Evolutionary conservation across 2,888 invertebrate genomes (phyloP).

Genomic region (Mechanitis mazaeus): DNA sequence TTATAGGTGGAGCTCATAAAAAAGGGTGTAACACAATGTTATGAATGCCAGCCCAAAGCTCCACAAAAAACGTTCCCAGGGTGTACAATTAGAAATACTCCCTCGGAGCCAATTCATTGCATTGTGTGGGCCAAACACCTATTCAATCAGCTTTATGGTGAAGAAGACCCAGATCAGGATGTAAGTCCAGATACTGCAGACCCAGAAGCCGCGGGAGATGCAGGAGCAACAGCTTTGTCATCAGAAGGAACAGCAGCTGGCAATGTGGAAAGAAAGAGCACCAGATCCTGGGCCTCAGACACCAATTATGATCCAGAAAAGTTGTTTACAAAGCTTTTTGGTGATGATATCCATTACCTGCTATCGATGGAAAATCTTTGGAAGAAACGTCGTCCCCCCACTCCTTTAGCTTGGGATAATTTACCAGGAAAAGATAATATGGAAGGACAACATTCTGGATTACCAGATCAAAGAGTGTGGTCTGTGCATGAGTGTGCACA

Average conservation of each 20-base stretch:
- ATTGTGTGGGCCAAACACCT: conserved; percentile 99
- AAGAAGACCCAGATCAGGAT: conserved; percentile 96
- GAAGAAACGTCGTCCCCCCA: conserved; percentile 92
- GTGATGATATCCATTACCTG: conserved; percentile 95
- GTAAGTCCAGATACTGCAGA: conserved; percentile 98
- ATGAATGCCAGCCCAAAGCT: conserved; percentile 96
- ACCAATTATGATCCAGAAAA: conserved; percentile 88
- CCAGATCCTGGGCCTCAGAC: conserved; percentile 92
- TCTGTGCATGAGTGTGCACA: conserved; percentile 83
- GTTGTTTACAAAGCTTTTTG: conserved; percentile 94
- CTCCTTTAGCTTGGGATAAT: conserved; percentile 84
- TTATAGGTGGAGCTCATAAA: conserved; percentile 86
- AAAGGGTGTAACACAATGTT: conserved; percentile 94
- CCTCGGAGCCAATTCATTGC: conserved; percentile 99
- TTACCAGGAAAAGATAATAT: conserved; percentile 76
- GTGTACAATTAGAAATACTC: conserved; percentile 99
- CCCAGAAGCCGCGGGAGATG: conserved; percentile 89
- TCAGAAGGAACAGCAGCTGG: conserved; percentile 66
- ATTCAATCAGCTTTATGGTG: conserved; percentile 99
- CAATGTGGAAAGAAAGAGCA: conserved; percentile 81
- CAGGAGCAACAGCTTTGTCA: conserved; percentile 77
- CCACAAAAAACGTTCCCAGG: conserved; percentile 96
- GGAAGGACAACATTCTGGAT: conserved; percentile 62
- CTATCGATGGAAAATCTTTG: conserved; percentile 96
- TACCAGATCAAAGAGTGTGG: conserved; percentile 88